These are phyloP conservation scores for Psilopogon haemacephalus DNA, from an alignment of 2,113 vertebrate genomes.

Conservation along the genomic window DNA sequence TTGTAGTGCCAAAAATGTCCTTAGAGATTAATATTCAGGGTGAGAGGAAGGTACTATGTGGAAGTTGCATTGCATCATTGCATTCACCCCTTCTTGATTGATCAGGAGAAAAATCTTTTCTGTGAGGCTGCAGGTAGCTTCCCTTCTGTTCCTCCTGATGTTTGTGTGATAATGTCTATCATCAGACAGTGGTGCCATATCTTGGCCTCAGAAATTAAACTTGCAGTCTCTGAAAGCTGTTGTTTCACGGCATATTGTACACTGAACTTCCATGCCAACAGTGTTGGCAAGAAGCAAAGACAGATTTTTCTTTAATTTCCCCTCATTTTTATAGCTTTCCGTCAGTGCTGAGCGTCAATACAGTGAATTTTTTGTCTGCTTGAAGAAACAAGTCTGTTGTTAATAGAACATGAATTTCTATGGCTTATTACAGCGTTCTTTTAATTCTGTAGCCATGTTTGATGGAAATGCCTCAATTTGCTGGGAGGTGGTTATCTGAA, in stretches of 20 bases:
- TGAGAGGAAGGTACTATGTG: not conserved
- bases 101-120: not conserved
- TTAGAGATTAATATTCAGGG: not conserved
- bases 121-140: not conserved
- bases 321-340: not conserved
- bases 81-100: not conserved
- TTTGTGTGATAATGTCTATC: not conserved
- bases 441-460: not conserved
- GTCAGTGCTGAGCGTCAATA: not conserved
- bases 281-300: not conserved
- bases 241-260: not conserved
- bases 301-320: not conserved
- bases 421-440: not conserved
- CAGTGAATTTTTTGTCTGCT: not conserved
- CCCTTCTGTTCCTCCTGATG: not conserved
- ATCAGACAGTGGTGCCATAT: not conserved
- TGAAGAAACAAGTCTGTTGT: not conserved
- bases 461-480: not conserved
- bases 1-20: not conserved
- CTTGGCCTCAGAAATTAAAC: not conserved
- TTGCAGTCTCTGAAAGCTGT: not conserved
- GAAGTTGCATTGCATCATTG: not conserved
- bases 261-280: accelerated
- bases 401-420: not conserved
- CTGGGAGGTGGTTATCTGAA: not conserved